Conservation (phyloP, 35 echinoderm and acorn worm genomes). For the Anneissia japonica region DNA sequence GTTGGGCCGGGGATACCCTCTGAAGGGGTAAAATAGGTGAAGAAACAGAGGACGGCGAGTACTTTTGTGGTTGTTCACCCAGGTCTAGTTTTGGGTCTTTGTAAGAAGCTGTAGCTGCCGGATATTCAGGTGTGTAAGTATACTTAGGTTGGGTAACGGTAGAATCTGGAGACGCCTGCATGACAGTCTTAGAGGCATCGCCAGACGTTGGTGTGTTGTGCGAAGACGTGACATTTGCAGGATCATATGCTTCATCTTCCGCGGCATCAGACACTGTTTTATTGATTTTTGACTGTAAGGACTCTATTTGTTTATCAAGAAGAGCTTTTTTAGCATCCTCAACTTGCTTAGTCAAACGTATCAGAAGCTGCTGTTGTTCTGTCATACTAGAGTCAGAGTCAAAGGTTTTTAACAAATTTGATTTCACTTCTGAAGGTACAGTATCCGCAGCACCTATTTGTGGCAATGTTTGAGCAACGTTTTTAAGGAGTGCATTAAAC, state of each 20-base stretch:
- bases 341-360: constrained; percentile 79
- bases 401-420: constrained; percentile 68
- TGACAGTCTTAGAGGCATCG: neutral
- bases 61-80: neutral
- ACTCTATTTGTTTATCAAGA: constrained; percentile 88
- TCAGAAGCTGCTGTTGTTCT: constrained; percentile 81
- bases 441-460: constrained; percentile 49
- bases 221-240: neutral
- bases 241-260: neutral
- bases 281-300: constrained; percentile 77
- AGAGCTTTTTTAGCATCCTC: constrained; percentile 95
- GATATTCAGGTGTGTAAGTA: neutral
- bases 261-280: constrained; percentile 17
- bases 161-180: neutral
- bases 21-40: too few relatives aligned
- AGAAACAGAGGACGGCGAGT: neutral
- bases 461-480: constrained; percentile 8
- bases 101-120: neutral
- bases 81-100: neutral
- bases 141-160: neutral
- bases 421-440: constrained; percentile 60
- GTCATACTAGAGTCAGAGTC: constrained; percentile 53
- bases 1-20: neutral
- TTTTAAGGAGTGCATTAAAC: constrained; percentile 45
- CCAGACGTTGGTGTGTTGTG: neutral